These are phyloP conservation scores for Catamblyrhynchus diadema DNA, from an alignment of 2,797 vertebrate genomes.

Conservation along the genomic window DNA sequence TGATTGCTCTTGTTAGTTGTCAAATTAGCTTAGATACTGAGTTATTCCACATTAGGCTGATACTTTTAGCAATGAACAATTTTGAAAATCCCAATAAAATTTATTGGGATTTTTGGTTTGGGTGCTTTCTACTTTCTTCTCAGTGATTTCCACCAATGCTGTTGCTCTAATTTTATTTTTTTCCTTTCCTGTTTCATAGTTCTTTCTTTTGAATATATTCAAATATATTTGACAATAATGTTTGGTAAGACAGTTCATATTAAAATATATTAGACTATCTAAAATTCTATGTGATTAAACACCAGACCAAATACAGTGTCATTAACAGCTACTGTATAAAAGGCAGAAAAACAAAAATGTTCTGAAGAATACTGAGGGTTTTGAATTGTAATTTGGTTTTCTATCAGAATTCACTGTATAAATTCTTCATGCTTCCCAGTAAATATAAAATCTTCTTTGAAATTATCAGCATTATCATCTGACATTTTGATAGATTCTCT, in stretches of 20 bases:
- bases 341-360: not conserved
- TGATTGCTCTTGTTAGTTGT: not conserved
- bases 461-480: not conserved
- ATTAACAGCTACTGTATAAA: not conserved
- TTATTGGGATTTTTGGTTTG: not conserved
- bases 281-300: not conserved
- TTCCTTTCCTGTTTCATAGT: not conserved
- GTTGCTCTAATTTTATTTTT: not conserved
- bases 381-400: not conserved
- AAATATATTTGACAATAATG: not conserved
- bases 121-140: not conserved
- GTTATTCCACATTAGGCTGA: not conserved
- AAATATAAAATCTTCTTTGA: not conserved
- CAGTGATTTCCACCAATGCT: not conserved
- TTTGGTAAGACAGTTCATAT: not conserved
- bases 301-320: not conserved
- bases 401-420: not conserved
- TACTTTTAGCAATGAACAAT: not conserved
- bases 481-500: not conserved
- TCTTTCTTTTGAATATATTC: not conserved
- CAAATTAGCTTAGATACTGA: not conserved
- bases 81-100: not conserved
- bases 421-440: not conserved
- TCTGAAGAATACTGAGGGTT: not conserved
- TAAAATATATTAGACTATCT: not conserved